Evolutionary conservation across 2,113 vertebrate genomes (phyloP).

Genomic region (Kryptolebias marmoratus): DNA sequence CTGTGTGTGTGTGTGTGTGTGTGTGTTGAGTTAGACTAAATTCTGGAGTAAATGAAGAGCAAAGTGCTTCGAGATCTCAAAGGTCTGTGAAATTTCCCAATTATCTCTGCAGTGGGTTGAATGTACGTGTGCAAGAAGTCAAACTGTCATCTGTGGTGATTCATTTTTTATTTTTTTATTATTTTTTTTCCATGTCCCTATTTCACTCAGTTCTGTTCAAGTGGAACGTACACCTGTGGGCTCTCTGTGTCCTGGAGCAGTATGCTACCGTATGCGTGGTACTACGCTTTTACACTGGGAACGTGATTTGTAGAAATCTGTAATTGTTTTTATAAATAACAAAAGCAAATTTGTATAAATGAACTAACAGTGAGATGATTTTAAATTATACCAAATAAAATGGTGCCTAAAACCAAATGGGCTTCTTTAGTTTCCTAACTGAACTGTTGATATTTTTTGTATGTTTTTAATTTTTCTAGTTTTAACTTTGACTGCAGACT

Average conservation of each 20-base stretch:
- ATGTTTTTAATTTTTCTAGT: no score
- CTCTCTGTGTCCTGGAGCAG: constrained; percentile 70
- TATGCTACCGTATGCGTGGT: constrained; percentile 82
- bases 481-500: neutral
- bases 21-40: constrained; percentile 26
- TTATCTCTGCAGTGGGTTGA: constrained; percentile 52
- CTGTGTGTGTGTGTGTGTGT: constrained; percentile 31
- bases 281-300: constrained; percentile 91
- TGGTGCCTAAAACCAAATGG: constrained; percentile 65
- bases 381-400: constrained; percentile 87
- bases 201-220: constrained; percentile 71
- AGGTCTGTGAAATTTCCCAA: constrained; percentile 53
- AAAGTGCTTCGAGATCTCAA: constrained; percentile 51
- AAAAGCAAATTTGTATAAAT: constrained; percentile 85
- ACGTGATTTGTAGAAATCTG: constrained; percentile 85
- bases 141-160: constrained; percentile 65
- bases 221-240: constrained; percentile 70
- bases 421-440: neutral
- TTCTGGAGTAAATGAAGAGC: constrained; percentile 46
- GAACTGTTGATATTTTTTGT: no score
- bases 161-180: constrained; percentile 21
- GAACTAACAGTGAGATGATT: constrained; percentile 85
- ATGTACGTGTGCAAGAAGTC: constrained; percentile 66
- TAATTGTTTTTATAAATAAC: constrained; percentile 82
- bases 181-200: constrained; percentile 49